A percentile compares a stretch with the other conserved stretches of the same genome.
These are phyloP conservation scores for Chinchilla lanigera DNA, from an alignment of 2,113 vertebrate species.

Conservation along the genomic window DNA sequence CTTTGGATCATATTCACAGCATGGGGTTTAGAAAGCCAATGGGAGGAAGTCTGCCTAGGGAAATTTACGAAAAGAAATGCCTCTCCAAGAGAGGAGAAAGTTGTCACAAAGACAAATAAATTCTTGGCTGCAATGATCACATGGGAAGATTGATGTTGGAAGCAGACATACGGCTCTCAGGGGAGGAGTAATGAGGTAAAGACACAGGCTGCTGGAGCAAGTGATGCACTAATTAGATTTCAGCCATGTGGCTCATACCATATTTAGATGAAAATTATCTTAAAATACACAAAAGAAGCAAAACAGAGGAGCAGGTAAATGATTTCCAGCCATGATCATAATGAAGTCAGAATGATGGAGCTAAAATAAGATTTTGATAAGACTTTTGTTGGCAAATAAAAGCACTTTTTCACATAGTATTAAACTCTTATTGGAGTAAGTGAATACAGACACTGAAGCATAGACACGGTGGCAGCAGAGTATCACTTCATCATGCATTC, in stretches of 20 bases:
- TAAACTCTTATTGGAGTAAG: neutral
- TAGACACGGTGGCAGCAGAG: neutral
- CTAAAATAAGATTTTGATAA: constrained; percentile 21
- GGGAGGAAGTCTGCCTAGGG: neutral
- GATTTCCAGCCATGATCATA: constrained; percentile 42
- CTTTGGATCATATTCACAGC: neutral
- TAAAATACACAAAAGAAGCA: constrained; percentile 66
- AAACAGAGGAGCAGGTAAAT: constrained; percentile 25
- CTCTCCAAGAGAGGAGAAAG: neutral
- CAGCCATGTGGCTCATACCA: neutral
- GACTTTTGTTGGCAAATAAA: constrained; percentile 43
- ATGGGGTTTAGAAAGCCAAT: constrained; percentile 4
- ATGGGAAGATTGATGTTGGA: constrained; percentile 50
- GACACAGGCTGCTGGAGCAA: constrained; percentile 65
- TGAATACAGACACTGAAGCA: neutral
- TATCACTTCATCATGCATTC: neutral
- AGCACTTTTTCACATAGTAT: constrained; percentile 20
- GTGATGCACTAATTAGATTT: constrained; percentile 77
- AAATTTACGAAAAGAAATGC: constrained; percentile 25
- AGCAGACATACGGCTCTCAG: constrained; percentile 70
- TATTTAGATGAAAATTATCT: constrained; percentile 56
- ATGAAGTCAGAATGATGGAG: constrained; percentile 50
- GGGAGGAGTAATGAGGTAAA: constrained; percentile 69
- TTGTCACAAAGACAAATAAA: constrained; percentile 41
- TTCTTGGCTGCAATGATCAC: constrained; percentile 40